These are phyloP conservation scores for Meriones psammophilus DNA, from an alignment of 2,797 vertebrate species.

Conservation along the genomic window DNA sequence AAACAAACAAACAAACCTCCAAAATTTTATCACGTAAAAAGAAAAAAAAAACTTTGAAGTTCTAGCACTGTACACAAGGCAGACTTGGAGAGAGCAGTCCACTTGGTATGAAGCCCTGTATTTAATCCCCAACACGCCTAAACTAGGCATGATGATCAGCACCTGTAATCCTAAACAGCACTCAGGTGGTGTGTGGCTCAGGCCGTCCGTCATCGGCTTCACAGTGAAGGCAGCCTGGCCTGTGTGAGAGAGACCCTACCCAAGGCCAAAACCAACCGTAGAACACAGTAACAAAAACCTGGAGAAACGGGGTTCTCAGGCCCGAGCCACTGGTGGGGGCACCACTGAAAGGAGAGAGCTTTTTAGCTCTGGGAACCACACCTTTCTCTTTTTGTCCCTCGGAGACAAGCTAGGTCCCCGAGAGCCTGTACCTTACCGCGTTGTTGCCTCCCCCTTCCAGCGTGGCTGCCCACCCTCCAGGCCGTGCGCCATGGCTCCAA, in stretches of 20 bases:
- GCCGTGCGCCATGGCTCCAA: conserved; percentile 93
- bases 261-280: not conserved
- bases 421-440: not conserved
- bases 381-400: not conserved
- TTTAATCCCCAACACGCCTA: not conserved
- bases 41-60: not conserved
- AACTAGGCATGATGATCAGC: not conserved
- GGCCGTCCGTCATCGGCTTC: not conserved
- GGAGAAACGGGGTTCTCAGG: not conserved
- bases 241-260: not conserved
- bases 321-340: not conserved
- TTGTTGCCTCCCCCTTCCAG: conserved; percentile 83
- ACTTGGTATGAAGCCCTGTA: not conserved
- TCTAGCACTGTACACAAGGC: not conserved
- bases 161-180: not conserved
- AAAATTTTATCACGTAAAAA: not conserved
- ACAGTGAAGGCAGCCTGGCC: not conserved
- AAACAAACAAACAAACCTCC: too few species aligned
- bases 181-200: not conserved
- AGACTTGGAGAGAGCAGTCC: not conserved
- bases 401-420: not conserved
- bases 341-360: not conserved
- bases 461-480: conserved; percentile 91
- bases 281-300: not conserved
- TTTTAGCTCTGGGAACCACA: not conserved